phyloP scores from a whole-genome alignment of 2,797 vertebrate genomes.

The Neopelma chrysocephalum region DNA sequence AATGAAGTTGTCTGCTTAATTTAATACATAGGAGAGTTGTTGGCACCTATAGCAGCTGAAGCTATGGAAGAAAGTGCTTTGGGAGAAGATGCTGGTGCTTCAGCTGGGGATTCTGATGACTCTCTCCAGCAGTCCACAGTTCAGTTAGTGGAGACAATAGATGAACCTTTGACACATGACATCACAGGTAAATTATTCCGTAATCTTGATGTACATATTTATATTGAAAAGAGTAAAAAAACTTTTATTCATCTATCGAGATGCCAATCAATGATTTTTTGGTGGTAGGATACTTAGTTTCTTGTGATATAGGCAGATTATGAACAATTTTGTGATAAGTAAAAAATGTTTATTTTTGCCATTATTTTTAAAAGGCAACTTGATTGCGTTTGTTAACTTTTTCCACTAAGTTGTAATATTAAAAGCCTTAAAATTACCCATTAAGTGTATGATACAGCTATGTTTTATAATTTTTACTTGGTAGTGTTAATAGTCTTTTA shows the following conservation, averaged over 20 bases:
- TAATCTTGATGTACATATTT: not conserved
- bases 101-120: constrained; percentile 89
- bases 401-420: not conserved
- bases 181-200: constrained; percentile 84
- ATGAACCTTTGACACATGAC: constrained; percentile 93
- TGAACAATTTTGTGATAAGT: not conserved
- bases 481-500: constrained; percentile 76
- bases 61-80: constrained; percentile 88
- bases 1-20: not conserved
- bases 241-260: not conserved
- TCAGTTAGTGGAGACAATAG: constrained; percentile 91
- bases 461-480: constrained; percentile 66
- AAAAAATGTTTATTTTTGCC: not conserved
- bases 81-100: constrained; percentile 88
- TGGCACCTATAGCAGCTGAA: constrained; percentile 88
- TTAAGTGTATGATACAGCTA: constrained; percentile 24
- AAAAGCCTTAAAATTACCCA: constrained; percentile 64
- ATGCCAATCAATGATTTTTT: not conserved
- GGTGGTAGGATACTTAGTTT: not conserved
- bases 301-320: not conserved
- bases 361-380: not conserved
- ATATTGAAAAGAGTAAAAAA: not conserved
- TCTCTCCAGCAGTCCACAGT: constrained; percentile 85
- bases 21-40: constrained; percentile 84
- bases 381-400: not conserved